Conservation (phyloP, 2,113 vertebrate species). For the Orcinus orca region DNA sequence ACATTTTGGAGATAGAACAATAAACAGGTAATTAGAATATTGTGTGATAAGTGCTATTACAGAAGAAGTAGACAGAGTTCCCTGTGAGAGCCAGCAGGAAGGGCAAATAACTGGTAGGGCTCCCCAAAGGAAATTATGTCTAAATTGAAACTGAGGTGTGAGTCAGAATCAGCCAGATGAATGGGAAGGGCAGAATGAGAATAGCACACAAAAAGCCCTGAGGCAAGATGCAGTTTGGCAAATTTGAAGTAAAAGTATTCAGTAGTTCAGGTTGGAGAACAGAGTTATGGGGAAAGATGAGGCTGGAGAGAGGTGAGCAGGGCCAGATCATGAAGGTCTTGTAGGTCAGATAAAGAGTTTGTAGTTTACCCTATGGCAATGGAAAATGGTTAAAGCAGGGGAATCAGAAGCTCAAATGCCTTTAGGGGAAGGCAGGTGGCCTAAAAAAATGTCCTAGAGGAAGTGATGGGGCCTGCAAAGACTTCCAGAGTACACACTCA, state of each 20-base stretch:
- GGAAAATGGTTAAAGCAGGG: background rate
- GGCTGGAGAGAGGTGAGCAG: background rate
- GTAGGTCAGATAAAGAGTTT: background rate
- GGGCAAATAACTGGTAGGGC: background rate
- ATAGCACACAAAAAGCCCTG: background rate
- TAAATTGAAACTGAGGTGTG: background rate
- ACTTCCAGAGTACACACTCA: background rate
- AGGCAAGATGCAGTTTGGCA: background rate
- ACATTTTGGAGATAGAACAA: background rate
- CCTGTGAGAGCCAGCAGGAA: background rate
- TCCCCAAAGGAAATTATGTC: background rate
- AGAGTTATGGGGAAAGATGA: background rate
- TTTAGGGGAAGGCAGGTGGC: background rate
- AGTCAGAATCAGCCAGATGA: background rate
- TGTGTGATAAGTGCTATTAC: background rate
- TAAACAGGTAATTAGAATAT: background rate
- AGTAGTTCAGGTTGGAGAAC: background rate
- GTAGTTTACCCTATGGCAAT: background rate
- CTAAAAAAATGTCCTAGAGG: background rate
- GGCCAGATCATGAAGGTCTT: background rate
- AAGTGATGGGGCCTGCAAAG: background rate
- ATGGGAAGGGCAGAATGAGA: background rate
- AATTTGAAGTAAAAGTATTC: background rate
- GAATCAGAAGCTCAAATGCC: background rate
- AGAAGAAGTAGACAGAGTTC: background rate